Percentiles rank a stretch among this genome's conserved stretches.
Conservation (phyloP, 2,888 invertebrate genomes). For the Artemia sinica region DNA sequence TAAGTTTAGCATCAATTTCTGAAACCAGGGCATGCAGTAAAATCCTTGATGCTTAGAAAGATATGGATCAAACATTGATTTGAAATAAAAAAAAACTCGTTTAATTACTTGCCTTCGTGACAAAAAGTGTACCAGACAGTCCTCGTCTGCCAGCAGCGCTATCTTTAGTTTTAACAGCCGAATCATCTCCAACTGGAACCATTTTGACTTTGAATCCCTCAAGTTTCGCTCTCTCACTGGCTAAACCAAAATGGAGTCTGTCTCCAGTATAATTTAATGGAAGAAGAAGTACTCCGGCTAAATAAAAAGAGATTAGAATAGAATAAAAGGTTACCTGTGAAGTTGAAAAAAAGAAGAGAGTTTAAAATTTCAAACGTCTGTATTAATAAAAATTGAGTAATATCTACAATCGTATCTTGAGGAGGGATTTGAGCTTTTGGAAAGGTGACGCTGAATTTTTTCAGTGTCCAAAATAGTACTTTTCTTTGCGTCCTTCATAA, state of each 20-base stretch:
- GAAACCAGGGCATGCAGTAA: no score
- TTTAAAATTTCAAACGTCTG: no score
- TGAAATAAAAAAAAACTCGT: background rate
- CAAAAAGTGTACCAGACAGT: constrained; percentile 39
- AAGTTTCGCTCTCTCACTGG: constrained; percentile 50
- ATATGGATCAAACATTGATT: background rate
- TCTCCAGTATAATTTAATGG: constrained; percentile 62
- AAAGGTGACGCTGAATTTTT: no score
- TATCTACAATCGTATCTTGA: no score
- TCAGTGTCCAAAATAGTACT: no score
- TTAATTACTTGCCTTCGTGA: constrained; percentile 32
- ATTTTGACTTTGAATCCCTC: constrained; percentile 41
- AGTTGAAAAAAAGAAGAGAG: no score
- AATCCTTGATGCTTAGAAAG: no score
- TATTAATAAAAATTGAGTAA: no score
- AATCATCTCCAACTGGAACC: constrained; percentile 50
- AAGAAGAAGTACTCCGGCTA: constrained; percentile 47
- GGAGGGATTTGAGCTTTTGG: no score
- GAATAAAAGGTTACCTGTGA: no score
- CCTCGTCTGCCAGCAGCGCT: constrained; percentile 44
- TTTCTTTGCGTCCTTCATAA: no score
- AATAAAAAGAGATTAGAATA: constrained; percentile 15
- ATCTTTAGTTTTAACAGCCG: constrained; percentile 37
- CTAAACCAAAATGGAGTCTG: constrained; percentile 60
- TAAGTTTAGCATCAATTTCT: no score